These are phyloP conservation scores for Malurus splendens DNA, from an alignment of 2,797 vertebrate genomes.

Conservation along the genomic window DNA sequence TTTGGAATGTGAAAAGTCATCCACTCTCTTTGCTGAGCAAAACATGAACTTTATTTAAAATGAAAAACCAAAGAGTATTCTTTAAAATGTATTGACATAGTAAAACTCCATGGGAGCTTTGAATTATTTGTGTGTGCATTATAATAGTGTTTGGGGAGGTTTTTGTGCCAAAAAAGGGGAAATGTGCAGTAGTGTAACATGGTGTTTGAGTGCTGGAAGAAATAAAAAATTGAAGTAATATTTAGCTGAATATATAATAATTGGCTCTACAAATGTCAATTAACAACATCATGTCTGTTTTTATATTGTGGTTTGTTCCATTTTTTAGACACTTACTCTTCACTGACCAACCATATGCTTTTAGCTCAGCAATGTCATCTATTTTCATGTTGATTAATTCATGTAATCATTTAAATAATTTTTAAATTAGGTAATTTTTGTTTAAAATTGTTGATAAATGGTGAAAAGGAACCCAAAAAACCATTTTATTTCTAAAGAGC, in stretches of 20 bases:
- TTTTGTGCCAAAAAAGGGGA: neutral
- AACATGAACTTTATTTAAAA: neutral
- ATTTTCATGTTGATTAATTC: neutral
- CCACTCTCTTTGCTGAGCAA: neutral
- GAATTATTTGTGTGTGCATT: neutral
- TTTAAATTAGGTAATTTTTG: neutral
- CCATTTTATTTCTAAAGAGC: neutral
- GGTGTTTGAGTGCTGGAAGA: neutral
- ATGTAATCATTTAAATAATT: neutral
- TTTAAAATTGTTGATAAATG: neutral
- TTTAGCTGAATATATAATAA: neutral
- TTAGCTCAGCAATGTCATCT: neutral
- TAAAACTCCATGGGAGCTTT: neutral
- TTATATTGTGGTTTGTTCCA: neutral
- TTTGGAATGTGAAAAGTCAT: neutral
- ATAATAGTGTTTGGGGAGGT: neutral
- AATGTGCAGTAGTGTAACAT: neutral
- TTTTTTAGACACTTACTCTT: neutral
- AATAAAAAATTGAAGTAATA: neutral
- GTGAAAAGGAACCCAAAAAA: rapidly evolving
- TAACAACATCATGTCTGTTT: neutral
- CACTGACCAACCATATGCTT: neutral
- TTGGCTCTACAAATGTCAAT: neutral
- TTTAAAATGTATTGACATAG: neutral
- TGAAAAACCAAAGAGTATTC: neutral